A percentile compares a stretch with the other conserved stretches of the same genome.
Evolutionary conservation across 2,888 invertebrate genomes (phyloP).

Genomic region (Morpho deidamia): DNA sequence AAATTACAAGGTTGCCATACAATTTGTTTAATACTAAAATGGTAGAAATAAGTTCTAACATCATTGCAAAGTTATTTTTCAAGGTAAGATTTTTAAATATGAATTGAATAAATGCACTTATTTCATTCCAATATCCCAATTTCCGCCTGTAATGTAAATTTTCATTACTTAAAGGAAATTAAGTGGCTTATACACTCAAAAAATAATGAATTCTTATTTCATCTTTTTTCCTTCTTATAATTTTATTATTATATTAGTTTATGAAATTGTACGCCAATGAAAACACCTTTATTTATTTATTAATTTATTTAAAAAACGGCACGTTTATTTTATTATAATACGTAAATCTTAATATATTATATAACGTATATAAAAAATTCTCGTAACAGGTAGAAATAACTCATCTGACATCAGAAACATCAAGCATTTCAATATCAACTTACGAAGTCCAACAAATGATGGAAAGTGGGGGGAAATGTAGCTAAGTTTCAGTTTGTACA

Average conservation of each 20-base stretch:
- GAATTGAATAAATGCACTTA: not conserved
- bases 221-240: not conserved
- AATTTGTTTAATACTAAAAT: conserved; percentile 32
- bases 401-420: conserved; percentile 58
- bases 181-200: not conserved
- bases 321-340: too few relatives aligned
- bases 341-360: not conserved
- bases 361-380: not conserved
- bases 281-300: too few relatives aligned
- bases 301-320: too few relatives aligned
- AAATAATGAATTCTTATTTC: not conserved
- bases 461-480: conserved; percentile 25
- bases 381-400: conserved; percentile 57
- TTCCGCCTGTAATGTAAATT: too few relatives aligned
- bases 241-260: not conserved
- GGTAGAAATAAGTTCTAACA: conserved; percentile 31
- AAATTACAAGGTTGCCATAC: conserved; percentile 11
- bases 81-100: conserved; percentile 16
- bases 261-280: too few relatives aligned
- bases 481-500: conserved; percentile 8
- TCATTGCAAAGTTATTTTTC: not conserved
- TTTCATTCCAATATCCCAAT: not conserved
- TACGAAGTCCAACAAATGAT: conserved; percentile 54
- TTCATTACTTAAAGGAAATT: not conserved
- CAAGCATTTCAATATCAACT: conserved; percentile 54